These are phyloP conservation scores for Cynopterus brachyotis DNA, from an alignment of 2,113 vertebrate genomes.

Conservation along the genomic window DNA sequence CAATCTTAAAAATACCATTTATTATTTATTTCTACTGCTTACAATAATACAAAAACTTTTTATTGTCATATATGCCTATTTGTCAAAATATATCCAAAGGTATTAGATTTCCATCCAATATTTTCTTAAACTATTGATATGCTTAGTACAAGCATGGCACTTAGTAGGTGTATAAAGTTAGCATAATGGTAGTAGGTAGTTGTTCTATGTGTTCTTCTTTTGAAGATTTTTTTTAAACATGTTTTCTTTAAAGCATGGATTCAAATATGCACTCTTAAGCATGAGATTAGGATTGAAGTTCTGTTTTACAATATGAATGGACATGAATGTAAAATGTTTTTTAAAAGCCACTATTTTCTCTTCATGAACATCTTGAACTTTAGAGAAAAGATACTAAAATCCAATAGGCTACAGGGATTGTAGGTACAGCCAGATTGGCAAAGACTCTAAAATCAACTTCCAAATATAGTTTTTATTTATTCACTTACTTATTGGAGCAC, in stretches of 20 bases:
- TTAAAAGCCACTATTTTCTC: not conserved
- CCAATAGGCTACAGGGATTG: not conserved
- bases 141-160: not conserved
- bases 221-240: not conserved
- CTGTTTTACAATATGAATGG: not conserved
- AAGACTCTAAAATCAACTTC: constrained; percentile 3
- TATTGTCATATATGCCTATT: not conserved
- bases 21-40: constrained; percentile 23
- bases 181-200: not conserved
- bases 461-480: not conserved
- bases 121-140: not conserved
- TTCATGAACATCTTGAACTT: constrained; percentile 2
- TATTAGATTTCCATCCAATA: not conserved
- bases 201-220: constrained; percentile 6
- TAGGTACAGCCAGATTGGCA: not conserved
- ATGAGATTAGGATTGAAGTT: not conserved
- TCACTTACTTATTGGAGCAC: not conserved
- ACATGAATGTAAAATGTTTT: not conserved
- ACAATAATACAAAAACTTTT: not conserved
- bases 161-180: not conserved
- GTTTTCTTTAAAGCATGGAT: constrained; percentile 4
- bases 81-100: not conserved
- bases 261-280: not conserved
- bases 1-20: not conserved
- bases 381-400: not conserved